Evolutionary conservation across 2,797 vertebrate species (phyloP).

Genomic region (Neomorphus geoffroyi): DNA sequence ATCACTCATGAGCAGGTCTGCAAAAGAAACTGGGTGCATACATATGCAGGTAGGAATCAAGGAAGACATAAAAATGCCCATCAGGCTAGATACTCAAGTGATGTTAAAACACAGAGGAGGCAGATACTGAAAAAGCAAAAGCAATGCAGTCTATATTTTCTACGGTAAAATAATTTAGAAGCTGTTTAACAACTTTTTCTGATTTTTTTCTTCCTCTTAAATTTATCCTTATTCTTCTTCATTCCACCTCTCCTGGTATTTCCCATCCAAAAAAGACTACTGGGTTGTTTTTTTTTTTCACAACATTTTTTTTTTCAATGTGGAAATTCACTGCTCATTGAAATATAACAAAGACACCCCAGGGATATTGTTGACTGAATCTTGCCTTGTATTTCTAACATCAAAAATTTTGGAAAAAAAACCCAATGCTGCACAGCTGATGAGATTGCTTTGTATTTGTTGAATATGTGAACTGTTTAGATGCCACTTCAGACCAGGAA

Average conservation of each 20-base stretch:
- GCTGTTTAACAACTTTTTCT: neutral
- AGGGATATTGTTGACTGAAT: neutral
- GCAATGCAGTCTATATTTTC: neutral
- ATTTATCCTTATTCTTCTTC: neutral
- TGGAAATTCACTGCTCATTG: constrained; percentile 1
- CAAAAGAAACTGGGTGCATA: neutral
- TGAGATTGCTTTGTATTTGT: neutral
- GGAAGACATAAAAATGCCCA: neutral
- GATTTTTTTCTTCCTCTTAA: neutral
- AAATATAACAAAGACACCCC: constrained; percentile 6
- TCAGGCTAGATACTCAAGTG: neutral
- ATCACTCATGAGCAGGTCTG: neutral
- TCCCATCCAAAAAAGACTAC: neutral
- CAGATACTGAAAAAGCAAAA: neutral
- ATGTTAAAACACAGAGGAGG: neutral
- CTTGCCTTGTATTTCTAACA: neutral
- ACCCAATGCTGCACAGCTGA: neutral
- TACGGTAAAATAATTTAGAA: neutral
- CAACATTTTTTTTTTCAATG: neutral
- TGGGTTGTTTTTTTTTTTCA: neutral
- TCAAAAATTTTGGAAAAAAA: neutral
- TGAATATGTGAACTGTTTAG: neutral
- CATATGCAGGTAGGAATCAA: neutral
- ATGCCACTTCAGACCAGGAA: neutral
- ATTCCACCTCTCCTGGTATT: neutral